Evolutionary conservation across 2,113 vertebrate species (phyloP).

Genomic region (Phylloscopus trochiloides): DNA sequence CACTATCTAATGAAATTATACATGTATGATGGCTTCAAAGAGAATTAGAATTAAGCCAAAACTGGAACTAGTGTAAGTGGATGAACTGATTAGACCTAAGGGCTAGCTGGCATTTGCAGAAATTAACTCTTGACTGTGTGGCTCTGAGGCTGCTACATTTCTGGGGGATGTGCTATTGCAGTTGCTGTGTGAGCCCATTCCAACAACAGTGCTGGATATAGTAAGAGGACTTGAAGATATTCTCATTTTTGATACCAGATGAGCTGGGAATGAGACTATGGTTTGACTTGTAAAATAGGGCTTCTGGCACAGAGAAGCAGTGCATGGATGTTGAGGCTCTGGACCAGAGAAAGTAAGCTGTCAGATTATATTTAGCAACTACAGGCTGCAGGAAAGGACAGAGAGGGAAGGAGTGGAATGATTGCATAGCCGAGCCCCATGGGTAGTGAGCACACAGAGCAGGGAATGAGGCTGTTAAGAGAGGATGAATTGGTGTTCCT

Average conservation of each 20-base stretch:
- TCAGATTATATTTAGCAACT: constrained; percentile 26
- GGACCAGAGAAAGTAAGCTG: constrained; percentile 38
- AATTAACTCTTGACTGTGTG: neutral
- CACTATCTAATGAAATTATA: neutral
- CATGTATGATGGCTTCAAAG: neutral
- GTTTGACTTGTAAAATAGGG: constrained; percentile 13
- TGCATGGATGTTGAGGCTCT: neutral
- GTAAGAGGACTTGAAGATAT: neutral
- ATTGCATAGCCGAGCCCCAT: neutral
- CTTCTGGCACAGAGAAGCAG: constrained; percentile 11
- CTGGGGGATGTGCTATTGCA: neutral
- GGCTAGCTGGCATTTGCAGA: neutral
- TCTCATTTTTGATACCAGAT: neutral
- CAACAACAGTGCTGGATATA: neutral
- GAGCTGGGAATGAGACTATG: neutral
- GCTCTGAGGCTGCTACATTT: neutral
- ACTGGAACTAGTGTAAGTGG: neutral
- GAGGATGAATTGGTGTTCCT: constrained; percentile 5
- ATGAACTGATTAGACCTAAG: neutral
- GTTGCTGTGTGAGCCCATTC: neutral
- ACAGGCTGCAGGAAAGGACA: neutral
- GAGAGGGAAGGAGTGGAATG: neutral
- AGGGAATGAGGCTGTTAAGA: neutral
- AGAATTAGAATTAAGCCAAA: constrained; percentile 27
- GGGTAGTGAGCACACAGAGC: neutral